Percentiles rank a stretch among this genome's conserved stretches.
Evolutionary conservation across 2,113 vertebrate species (phyloP).

Genomic region (Embiotoca jacksoni): DNA sequence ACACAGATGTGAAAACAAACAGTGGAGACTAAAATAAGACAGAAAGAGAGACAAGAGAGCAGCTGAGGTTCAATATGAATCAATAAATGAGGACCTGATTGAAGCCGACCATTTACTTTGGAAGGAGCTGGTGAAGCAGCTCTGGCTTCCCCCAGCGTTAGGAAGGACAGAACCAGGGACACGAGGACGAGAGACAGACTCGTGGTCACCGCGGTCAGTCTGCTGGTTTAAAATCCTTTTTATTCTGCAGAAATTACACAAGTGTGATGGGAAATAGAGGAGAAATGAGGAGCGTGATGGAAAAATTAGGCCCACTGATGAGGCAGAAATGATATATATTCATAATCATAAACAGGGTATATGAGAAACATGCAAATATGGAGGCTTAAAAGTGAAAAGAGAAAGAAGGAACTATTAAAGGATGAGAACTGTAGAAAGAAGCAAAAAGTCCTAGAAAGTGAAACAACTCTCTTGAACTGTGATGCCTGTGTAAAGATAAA

Average conservation of each 20-base stretch:
- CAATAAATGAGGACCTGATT: conserved; percentile 38
- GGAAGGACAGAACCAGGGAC: neutral
- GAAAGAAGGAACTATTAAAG: too few relatives aligned
- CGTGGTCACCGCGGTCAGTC: neutral
- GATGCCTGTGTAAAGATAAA: too few relatives aligned
- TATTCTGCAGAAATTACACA: neutral
- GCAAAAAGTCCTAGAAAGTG: too few relatives aligned
- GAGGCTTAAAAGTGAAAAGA: too few relatives aligned
- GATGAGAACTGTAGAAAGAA: too few relatives aligned
- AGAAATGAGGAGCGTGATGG: too few relatives aligned
- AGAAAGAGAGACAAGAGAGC: neutral
- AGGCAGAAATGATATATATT: too few relatives aligned
- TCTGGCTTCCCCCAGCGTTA: neutral
- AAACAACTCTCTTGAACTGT: too few relatives aligned
- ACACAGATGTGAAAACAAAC: neutral
- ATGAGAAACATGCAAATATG: too few relatives aligned
- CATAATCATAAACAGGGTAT: too few relatives aligned
- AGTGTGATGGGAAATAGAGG: neutral
- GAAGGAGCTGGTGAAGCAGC: conserved; percentile 3
- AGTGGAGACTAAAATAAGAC: neutral
- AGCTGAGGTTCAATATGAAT: neutral
- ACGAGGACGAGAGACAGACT: neutral
- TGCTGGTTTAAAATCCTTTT: neutral
- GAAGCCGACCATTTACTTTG: conserved; percentile 44
- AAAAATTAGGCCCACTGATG: too few relatives aligned